Evolutionary conservation across 2,888 invertebrate species (phyloP), one percentile per base, ranked within the genome.

Genomic region (Latrodectus hesperus): DNA sequence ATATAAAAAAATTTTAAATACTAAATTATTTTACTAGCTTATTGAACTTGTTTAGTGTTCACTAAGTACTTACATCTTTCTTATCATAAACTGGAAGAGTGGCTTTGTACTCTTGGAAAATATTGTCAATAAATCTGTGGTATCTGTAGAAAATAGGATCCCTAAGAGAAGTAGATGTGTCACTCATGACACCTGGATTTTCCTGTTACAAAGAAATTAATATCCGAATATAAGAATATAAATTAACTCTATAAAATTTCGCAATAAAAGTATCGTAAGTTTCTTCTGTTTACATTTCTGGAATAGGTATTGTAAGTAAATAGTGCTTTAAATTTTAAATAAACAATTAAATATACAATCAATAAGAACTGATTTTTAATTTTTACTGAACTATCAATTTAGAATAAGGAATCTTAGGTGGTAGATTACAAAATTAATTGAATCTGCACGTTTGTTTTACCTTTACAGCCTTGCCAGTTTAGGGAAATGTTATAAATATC

Each of bases 81-180:
- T 93, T 93, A 12, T 93, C 94, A 93, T 96, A 96, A 22, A 93
- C 92, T n/a, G 94, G 93, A 75, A 95, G 92, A 89, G 93, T 93
- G 88, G 92, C 91, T 91, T 95, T 95, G 93, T 94, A 95, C 74
- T 94, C 93, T 90, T 93, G 92, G 91, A 94, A 95, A 75, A 95
- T 94, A 92, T 95, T 94, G 91, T 94, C 95, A 87, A 95, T 92
- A 90, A 94, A 94, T 91, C 94, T 94, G 93, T 93, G 94, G 79
- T 95, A 93, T 91, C 94, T 94, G 92, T 95, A 96, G 94, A 95
- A 95, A 75, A 95, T 93, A 49, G 96, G 96, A 91, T 96, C 96
- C 90, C 95, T 95, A 90, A 95, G 92, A 90, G 94, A 94, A 6
- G 95, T 95, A 91, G 94, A 94, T 91, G 94, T 94, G 90, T 93